A percentile compares a stretch with the other conserved stretches of the same genome.
phyloP scores from a whole-genome alignment of 2,888 invertebrate species.

The Eustalomyia histrio region DNA sequence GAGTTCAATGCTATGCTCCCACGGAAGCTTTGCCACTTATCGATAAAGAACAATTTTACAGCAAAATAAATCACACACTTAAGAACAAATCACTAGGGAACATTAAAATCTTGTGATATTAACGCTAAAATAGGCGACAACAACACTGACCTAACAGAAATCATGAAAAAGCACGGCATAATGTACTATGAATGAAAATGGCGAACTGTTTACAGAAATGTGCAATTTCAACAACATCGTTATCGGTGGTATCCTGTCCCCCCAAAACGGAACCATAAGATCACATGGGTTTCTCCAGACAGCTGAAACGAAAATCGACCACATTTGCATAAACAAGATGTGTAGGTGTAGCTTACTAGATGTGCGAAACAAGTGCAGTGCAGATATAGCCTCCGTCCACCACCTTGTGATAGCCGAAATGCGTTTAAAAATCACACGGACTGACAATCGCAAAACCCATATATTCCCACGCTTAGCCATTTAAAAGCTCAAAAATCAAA shows the following conservation, averaged over 20 bases:
- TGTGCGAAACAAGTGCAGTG: too few relatives aligned
- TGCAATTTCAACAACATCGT: neutral
- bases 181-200: neutral
- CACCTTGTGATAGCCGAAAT: neutral
- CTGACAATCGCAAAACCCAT: neutral
- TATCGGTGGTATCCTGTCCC: neutral
- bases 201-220: neutral
- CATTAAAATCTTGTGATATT: neutral
- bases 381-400: neutral
- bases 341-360: neutral
- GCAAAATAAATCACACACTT: neutral
- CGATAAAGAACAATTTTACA: neutral
- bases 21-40: neutral
- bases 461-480: too few relatives aligned
- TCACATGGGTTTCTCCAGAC: neutral
- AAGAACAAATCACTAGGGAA: too few relatives aligned
- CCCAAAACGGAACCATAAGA: neutral
- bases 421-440: too few relatives aligned
- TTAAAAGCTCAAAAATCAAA: too few relatives aligned
- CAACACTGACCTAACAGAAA: neutral
- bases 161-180: too few relatives aligned
- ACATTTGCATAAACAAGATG: neutral
- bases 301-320: neutral
- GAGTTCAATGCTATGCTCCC: neutral
- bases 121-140: neutral